Evolutionary conservation across 2,888 invertebrate species (phyloP), one percentile per base, ranked within the genome.

Genomic region (Aporophyla nigra): DNA sequence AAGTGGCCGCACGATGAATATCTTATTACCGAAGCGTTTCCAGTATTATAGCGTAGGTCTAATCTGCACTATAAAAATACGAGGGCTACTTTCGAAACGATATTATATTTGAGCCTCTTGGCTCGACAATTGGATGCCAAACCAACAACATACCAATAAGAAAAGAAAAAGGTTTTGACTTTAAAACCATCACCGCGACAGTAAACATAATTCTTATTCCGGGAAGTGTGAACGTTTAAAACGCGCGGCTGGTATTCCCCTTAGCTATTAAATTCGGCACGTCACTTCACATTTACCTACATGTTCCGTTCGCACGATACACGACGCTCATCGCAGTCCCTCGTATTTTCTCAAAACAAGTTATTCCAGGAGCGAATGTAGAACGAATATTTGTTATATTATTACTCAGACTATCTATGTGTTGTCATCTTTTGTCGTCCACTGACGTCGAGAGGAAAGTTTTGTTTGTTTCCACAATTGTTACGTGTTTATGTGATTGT

Each of bases 351-450:
- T n/a, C 33, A 40, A 68, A 79, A 85, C 65, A 73, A 71, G 85
- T 59, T 82, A 83, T 83, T 83, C 73, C 69, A 72, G 62, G 68
- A 80, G 69, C 53, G 80, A 78, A 85, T 82, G 79, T 82, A 73
- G 78, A 75, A 82, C 85, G 79, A 85, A 82, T 78, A 85, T 85
- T 78, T 72, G 54, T 40, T 61, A 61, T 58, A 61, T 65, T 65
- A 78, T 40, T 61, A 54, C 12, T 58, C 24, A 43, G 62, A 77
- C 54, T 75, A 67, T 81, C 9, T 69, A 65, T 43, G 49, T 33
- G 53, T 83, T 65, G 65, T 49, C 69, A 69, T 71, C 46, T 71
- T 58, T 63, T 78, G 71, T 77, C 46, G 61, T 33, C 33, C 21
- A 10, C 40, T 53, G 53, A 49, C 24, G 33, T 51, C 10, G 10